Evolutionary conservation across 1,140 invertebrate species (phyloP).

Genomic region (Arion vulgaris): DNA sequence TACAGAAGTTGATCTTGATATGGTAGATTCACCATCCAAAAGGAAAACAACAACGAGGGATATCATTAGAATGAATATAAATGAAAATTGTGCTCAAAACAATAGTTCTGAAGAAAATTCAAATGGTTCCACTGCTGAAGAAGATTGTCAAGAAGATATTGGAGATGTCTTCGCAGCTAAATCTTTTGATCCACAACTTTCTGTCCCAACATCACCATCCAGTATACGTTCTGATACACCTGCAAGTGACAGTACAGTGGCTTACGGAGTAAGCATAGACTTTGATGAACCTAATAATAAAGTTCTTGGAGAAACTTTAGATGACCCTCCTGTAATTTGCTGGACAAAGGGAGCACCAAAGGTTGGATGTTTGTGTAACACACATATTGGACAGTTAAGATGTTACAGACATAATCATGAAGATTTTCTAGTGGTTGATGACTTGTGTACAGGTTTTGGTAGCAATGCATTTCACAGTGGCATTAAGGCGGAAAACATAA

Average conservation of each 20-base stretch:
- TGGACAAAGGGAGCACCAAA: not conserved
- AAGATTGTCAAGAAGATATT: not conserved
- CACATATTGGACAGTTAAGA: slow-evolving; percentile 13
- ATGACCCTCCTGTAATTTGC: not conserved
- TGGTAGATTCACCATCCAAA: not conserved
- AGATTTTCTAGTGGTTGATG: slow-evolving; percentile 28
- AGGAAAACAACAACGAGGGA: not conserved
- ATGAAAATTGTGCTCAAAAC: not conserved
- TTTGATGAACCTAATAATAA: not conserved
- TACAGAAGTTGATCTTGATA: not conserved
- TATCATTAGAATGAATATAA: not conserved
- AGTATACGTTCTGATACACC: not conserved
- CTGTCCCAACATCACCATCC: not conserved
- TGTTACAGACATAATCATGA: slow-evolving; percentile 14
- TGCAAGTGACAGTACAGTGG: not conserved
- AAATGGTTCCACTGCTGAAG: not conserved
- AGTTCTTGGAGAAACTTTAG: not conserved
- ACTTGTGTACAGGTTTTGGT: slow-evolving; percentile 7
- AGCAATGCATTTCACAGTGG: not conserved
- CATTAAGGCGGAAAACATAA: slow-evolving; percentile 16
- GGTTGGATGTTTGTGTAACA: slow-evolving; percentile 16
- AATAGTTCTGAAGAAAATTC: not conserved
- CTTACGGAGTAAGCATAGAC: slow-evolving; percentile 8
- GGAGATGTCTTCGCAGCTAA: not conserved
- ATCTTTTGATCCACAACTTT: not conserved